These are phyloP conservation scores for Myiopsitta monachus DNA, from an alignment of 2,113 vertebrate genomes.

Conservation along the genomic window DNA sequence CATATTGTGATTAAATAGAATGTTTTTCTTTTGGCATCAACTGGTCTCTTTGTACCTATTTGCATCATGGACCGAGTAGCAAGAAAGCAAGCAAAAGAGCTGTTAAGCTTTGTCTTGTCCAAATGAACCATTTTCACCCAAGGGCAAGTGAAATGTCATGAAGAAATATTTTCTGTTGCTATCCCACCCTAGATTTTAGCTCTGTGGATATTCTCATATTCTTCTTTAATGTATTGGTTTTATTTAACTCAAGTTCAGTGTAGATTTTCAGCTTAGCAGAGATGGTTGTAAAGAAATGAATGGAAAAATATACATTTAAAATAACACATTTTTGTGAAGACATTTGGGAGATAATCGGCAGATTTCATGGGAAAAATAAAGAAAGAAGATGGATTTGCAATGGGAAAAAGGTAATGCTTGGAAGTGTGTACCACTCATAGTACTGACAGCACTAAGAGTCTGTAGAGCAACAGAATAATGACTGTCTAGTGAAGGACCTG, in stretches of 20 bases:
- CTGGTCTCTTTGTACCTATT: not conserved
- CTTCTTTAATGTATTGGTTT: not conserved
- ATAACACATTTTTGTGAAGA: not conserved
- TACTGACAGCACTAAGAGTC: not conserved
- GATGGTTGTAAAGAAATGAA: not conserved
- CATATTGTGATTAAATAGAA: conserved; percentile 44
- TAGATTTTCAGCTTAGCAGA: not conserved
- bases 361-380: not conserved
- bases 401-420: not conserved
- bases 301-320: not conserved
- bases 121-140: not conserved
- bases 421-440: not conserved
- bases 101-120: not conserved
- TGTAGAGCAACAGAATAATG: not conserved
- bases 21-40: not conserved
- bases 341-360: not conserved
- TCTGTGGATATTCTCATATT: not conserved
- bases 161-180: not conserved
- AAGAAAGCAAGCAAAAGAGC: not conserved
- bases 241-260: not conserved
- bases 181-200: not conserved
- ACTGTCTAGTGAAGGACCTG: not conserved
- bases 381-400: not conserved
- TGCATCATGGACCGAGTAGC: not conserved
- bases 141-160: not conserved